Evolutionary conservation across 2,888 invertebrate species (phyloP).

Genomic region (Saturnia japonica): DNA sequence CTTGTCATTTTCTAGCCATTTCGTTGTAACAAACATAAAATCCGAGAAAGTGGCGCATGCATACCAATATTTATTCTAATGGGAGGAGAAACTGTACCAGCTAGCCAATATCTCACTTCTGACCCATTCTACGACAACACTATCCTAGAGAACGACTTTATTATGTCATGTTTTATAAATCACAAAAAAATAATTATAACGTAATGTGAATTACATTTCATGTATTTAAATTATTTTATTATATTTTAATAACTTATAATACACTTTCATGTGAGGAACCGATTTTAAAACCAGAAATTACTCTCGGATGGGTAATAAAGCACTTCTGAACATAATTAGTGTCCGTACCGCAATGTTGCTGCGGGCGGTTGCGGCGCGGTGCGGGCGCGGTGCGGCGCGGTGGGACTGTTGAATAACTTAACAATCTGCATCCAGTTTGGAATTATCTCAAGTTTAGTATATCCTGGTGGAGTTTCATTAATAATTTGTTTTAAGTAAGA

Average conservation of each 20-base stretch:
- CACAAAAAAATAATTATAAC: too few species aligned
- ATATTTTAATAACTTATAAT: neutral
- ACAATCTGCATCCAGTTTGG: neutral
- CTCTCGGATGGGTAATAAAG: constrained; percentile 6
- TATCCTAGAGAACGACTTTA: neutral
- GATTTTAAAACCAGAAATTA: neutral
- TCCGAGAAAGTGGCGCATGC: too few species aligned
- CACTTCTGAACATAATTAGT: constrained; percentile 12
- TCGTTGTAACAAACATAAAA: too few species aligned
- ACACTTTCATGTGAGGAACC: neutral
- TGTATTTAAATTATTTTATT: neutral
- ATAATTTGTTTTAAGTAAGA: neutral
- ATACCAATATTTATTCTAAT: too few species aligned
- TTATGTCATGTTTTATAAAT: too few species aligned
- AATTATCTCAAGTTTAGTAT: neutral
- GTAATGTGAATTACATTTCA: too few species aligned
- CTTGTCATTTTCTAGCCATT: too few species aligned
- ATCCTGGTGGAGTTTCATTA: neutral
- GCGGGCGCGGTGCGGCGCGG: too few species aligned
- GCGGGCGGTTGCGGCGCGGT: too few species aligned
- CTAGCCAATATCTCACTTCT: neutral
- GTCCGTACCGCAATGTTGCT: neutral
- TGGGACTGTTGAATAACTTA: constrained; percentile 9
- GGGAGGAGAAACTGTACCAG: neutral
- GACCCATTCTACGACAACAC: neutral